Percentiles rank a stretch among this genome's conserved stretches.
Conservation (phyloP, 2,797 vertebrate species). For the Oreonectes daqikongensis region DNA sequence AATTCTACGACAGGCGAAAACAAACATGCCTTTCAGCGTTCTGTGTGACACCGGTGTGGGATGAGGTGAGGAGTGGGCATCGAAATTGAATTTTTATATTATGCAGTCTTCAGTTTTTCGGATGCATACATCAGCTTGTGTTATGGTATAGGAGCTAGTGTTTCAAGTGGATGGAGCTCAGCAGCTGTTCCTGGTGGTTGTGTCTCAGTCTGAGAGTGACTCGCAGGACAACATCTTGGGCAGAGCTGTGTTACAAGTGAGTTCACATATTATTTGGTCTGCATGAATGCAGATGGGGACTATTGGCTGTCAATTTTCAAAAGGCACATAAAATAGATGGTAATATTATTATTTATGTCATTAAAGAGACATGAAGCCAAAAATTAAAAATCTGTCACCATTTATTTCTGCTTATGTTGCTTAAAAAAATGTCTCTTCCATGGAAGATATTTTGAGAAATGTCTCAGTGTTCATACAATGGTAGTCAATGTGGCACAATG, state of each 20-base stretch:
- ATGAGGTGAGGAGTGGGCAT: conserved; percentile 69
- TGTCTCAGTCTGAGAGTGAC: conserved; percentile 61
- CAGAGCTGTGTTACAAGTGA: conserved; percentile 66
- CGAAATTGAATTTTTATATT: no score
- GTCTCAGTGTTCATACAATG: no score
- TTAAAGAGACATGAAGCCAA: no score
- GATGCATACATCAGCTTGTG: conserved; percentile 3
- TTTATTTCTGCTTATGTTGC: no score
- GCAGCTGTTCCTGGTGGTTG: conserved; percentile 69
- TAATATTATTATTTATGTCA: no score
- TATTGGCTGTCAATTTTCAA: not conserved
- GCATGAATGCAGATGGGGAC: not conserved
- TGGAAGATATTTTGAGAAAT: no score
- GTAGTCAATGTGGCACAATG: no score
- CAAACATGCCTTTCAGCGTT: conserved; percentile 72
- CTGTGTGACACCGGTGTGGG: conserved; percentile 72
- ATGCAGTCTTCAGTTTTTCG: not conserved
- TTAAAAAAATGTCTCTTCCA: no score
- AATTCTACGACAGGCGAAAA: conserved; percentile 72
- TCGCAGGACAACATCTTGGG: conserved; percentile 65
- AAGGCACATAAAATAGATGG: not conserved
- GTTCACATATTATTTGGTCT: not conserved
- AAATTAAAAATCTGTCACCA: no score
- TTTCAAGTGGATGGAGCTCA: conserved; percentile 75
- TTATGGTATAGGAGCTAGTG: conserved; percentile 70